A percentile compares a stretch with the other conserved stretches of the same genome.
Evolutionary conservation across 2,797 vertebrate species (phyloP).

Genomic region (Podarcis lilfordi): DNA sequence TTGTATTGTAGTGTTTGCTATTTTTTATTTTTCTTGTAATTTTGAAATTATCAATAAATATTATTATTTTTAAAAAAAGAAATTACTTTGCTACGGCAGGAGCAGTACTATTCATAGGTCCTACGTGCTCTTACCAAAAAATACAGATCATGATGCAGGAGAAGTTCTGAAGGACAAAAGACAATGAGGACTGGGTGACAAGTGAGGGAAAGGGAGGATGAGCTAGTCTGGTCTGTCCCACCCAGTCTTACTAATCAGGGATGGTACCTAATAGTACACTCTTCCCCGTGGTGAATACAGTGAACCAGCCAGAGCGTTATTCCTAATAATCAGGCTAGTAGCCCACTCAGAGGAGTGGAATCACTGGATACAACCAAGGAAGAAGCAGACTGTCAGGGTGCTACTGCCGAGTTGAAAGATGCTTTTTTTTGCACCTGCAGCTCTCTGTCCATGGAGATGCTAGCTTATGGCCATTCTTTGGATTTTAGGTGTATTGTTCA

Average conservation of each 20-base stretch:
- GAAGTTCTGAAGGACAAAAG: not conserved
- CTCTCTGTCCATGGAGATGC: not conserved
- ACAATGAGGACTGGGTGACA: not conserved
- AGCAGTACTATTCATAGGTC: slow-evolving; percentile 67
- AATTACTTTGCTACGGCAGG: slow-evolving; percentile 73
- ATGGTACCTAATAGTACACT: not conserved
- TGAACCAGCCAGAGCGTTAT: not conserved
- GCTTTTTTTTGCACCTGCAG: not conserved
- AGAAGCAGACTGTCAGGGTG: not conserved
- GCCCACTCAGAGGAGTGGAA: not conserved
- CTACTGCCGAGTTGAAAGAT: not conserved
- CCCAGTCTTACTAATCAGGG: not conserved
- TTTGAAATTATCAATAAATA: too few species aligned
- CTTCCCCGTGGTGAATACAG: not conserved
- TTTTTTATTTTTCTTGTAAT: too few species aligned
- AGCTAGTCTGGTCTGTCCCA: not conserved
- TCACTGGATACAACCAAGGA: not conserved
- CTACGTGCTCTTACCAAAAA: slow-evolving; percentile 55
- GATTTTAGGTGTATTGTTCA: slow-evolving; percentile 70
- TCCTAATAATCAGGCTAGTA: not conserved
- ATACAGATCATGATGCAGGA: not conserved
- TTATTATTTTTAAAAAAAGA: too few species aligned
- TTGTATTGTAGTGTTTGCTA: too few species aligned
- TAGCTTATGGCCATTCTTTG: slow-evolving; percentile 23
- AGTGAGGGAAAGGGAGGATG: not conserved